These are phyloP conservation scores for Tauraco erythrolophus DNA, from an alignment of 2,113 vertebrate genomes.

Conservation along the genomic window DNA sequence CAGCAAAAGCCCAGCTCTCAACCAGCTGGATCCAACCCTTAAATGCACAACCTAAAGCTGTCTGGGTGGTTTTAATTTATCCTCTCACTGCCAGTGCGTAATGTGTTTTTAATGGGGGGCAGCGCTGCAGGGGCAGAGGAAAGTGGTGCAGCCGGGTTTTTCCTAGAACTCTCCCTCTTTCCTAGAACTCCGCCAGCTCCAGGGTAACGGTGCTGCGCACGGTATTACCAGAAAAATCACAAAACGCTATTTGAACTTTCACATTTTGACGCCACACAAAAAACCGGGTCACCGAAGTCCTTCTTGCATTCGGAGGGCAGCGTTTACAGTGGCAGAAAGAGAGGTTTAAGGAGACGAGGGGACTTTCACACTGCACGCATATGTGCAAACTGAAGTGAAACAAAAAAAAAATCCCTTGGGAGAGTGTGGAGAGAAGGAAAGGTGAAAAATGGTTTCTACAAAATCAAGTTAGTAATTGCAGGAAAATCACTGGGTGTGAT, in stretches of 20 bases:
- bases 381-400: not conserved
- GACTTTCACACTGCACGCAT: not conserved
- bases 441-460: not conserved
- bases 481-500: not conserved
- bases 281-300: not conserved
- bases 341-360: not conserved
- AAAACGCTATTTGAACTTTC: not conserved
- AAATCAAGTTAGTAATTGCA: not conserved
- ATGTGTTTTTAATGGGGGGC: constrained; percentile 46
- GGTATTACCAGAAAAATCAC: constrained; percentile 8
- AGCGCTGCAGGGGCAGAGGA: not conserved
- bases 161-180: constrained; percentile 48
- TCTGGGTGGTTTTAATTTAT: constrained; percentile 26
- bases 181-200: not conserved
- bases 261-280: not conserved
- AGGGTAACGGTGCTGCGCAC: not conserved
- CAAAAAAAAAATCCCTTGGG: not conserved
- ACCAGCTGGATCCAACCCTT: not conserved
- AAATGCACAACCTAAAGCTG: constrained; percentile 9
- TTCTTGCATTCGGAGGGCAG: not conserved
- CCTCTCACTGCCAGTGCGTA: not conserved
- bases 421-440: not conserved
- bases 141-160: not conserved
- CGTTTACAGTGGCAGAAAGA: not conserved
- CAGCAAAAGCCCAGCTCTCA: not conserved